phyloP scores from a whole-genome alignment of 2,888 invertebrate species.

The Rhagonycha fulva region DNA sequence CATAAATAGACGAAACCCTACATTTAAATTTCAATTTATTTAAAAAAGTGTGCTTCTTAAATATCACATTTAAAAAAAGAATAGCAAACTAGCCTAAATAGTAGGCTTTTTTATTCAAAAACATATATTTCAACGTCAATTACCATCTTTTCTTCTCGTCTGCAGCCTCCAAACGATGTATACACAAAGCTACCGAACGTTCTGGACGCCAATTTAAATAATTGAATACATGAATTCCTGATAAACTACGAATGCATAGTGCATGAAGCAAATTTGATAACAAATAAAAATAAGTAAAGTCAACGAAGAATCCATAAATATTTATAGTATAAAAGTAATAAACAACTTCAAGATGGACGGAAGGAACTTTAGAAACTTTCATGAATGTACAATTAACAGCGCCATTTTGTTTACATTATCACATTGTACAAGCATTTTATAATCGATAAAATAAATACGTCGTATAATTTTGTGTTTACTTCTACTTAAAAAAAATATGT shows the following conservation, averaged over 20 bases:
- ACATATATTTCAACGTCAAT: constrained; percentile 40
- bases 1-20: not conserved
- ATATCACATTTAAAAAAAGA: not conserved
- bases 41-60: not conserved
- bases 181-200: constrained; percentile 39
- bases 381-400: constrained; percentile 40
- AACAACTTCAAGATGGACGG: constrained; percentile 37
- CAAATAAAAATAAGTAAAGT: constrained; percentile 57
- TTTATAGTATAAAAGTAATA: constrained; percentile 52
- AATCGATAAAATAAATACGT: constrained; percentile 5
- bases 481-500: not conserved
- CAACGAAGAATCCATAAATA: constrained; percentile 52
- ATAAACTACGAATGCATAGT: constrained; percentile 55
- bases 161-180: constrained; percentile 33
- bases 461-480: constrained; percentile 3
- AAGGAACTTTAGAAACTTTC: constrained; percentile 29
- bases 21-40: not conserved
- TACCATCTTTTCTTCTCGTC: constrained; percentile 49
- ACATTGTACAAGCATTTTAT: constrained; percentile 22
- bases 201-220: constrained; percentile 55
- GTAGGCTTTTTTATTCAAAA: constrained; percentile 35
- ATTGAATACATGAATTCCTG: constrained; percentile 57
- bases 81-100: not conserved
- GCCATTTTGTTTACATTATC: constrained; percentile 41
- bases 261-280: constrained; percentile 57